phyloP scores from a whole-genome alignment of 2,797 vertebrate genomes.

The Cossypha niveicapilla region DNA sequence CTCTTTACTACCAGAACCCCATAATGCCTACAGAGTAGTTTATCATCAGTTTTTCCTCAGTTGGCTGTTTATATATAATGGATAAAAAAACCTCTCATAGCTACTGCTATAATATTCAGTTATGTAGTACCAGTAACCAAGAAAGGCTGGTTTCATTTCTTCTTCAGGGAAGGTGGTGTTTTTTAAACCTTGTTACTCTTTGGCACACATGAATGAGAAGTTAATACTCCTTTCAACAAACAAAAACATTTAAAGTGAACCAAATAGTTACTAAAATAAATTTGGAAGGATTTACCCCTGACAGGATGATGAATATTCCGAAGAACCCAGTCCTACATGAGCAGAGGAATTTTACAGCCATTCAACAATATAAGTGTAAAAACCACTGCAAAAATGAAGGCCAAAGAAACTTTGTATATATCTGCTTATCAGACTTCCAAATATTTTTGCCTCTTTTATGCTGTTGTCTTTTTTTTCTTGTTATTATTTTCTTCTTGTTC shows the following conservation, averaged over 20 bases:
- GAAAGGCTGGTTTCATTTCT: background rate
- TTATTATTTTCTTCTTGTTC: background rate
- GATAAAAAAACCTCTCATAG: background rate
- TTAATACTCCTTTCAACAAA: background rate
- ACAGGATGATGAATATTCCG: background rate
- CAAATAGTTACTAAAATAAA: background rate
- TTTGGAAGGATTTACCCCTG: background rate
- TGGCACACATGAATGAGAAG: background rate
- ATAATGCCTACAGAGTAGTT: background rate
- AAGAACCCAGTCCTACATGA: background rate
- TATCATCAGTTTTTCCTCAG: slow-evolving; percentile 6
- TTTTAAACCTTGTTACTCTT: background rate
- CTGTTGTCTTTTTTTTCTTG: background rate
- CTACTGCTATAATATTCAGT: background rate
- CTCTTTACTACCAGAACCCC: background rate
- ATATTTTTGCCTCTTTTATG: background rate
- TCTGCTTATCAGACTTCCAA: background rate
- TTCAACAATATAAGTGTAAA: background rate
- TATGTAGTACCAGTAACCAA: background rate
- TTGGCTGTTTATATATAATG: background rate
- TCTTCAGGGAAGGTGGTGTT: background rate
- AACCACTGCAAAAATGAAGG: background rate
- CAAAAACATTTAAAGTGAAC: background rate
- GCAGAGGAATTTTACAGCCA: background rate
- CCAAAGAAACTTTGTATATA: background rate